These are phyloP conservation scores for Tragelaphus scriptus DNA, from an alignment of 2,113 vertebrate genomes.

Conservation along the genomic window DNA sequence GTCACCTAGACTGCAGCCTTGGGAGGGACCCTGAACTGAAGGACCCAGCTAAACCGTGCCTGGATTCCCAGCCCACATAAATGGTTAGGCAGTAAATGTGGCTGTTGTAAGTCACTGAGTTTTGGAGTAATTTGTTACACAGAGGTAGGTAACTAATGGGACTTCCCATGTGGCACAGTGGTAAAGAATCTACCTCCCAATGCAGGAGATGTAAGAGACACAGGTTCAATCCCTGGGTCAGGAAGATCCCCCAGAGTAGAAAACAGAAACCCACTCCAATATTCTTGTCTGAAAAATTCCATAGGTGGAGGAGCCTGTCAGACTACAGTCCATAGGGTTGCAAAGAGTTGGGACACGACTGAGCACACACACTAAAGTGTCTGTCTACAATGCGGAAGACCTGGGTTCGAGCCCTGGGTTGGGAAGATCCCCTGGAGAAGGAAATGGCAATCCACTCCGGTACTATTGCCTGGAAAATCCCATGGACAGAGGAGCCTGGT, in stretches of 20 bases:
- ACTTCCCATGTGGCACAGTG: background rate
- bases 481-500: too few species aligned
- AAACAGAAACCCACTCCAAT: background rate
- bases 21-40: background rate
- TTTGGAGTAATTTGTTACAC: background rate
- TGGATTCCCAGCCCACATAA: background rate
- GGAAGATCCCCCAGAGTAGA: background rate
- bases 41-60: background rate
- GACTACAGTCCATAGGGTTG: background rate
- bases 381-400: too few species aligned
- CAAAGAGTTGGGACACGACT: background rate
- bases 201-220: background rate
- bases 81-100: background rate
- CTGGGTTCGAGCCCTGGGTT: too few species aligned
- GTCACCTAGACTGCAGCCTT: background rate
- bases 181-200: background rate
- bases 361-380: background rate
- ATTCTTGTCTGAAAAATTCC: background rate
- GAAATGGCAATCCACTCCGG: too few species aligned
- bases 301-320: background rate
- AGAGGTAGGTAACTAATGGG: background rate
- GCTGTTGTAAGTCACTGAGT: background rate
- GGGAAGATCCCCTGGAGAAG: too few species aligned
- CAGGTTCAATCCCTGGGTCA: background rate
- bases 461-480: too few species aligned